Evolutionary conservation across 2,888 invertebrate genomes (phyloP), one percentile per base, ranked within the genome.

Genomic region (Oegoconia quadripuncta): DNA sequence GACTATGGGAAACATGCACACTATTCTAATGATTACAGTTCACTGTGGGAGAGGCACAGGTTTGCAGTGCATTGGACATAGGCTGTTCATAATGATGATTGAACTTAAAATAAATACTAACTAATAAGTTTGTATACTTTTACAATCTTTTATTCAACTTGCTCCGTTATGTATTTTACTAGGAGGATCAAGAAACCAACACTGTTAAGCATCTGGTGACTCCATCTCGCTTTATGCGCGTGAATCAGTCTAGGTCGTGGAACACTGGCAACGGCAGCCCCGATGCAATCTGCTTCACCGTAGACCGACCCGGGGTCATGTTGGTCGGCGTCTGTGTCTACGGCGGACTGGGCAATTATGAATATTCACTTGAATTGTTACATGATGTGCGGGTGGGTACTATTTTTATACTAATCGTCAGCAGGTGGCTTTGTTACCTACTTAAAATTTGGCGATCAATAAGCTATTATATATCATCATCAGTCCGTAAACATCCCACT

Each of bases 231-330:
- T 99, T 98, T 75, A 94, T 96, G 27, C 92, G 97, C 32, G 93
- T 95, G 29, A 97, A 97, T 72, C 93, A 94, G 52, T 93, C 94
- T 33, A 91, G 97, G 29, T 95, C 95, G 0, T 99, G 99, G 99
- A 98, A 98, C 73, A 97, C 98, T 0, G 97, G 98, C 3, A 97
- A 97, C 72, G 98, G 98, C 18, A 97, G 97, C 7, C 97, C 98
- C 0, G 99, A 99, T 81, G 98, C 98, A 0, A 95, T 99, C 59
- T 96, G 96, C 61, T 97, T 98, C 66, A 93, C 94, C 22, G 97
- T 98, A 7, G 98, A 99, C 82, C 90, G 94, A 13, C 89, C 94
- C 0, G 98, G 98, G 2, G 92, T 98, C 31, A 92, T 95, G 15
- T 90, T 99, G 26, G 95, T 95, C 17, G 99, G 98, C 1, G 95